A percentile compares a stretch with the other conserved stretches of the same genome.
Conservation (phyloP, 2,797 vertebrate genomes). For the Melanotaenia nigrans region DNA sequence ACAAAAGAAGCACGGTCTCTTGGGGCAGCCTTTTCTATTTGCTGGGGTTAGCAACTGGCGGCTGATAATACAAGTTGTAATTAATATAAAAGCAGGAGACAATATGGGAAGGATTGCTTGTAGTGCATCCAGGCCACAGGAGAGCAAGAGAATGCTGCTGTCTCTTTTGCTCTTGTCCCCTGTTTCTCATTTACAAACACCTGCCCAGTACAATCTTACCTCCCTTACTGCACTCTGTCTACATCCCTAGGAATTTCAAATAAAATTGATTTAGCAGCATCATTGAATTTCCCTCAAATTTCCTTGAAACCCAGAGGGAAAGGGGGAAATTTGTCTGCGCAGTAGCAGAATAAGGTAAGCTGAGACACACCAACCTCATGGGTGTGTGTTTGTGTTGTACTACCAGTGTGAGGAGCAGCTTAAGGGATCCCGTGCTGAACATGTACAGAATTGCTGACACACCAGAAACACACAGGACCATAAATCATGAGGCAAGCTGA, state of each 20-base stretch:
- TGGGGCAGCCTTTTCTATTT: conserved; percentile 94
- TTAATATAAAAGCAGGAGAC: conserved; percentile 99
- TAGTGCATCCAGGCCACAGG: conserved; percentile 88
- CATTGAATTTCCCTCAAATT: conserved; percentile 89
- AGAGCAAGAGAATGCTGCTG: conserved; percentile 81
- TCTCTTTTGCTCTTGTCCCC: conserved; percentile 79
- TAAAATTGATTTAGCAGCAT: conserved; percentile 88
- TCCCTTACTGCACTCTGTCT: conserved; percentile 74
- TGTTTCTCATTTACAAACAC: conserved; percentile 90
- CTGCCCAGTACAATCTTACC: conserved; percentile 84
- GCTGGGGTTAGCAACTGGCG: conserved; percentile 92
- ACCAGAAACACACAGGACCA: conserved; percentile 65
- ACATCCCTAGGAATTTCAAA: conserved; percentile 86
- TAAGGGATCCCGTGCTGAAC: conserved; percentile 62
- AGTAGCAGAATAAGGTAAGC: conserved; percentile 59
- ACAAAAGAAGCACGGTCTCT: conserved; percentile 91
- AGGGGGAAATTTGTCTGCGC: conserved; percentile 58
- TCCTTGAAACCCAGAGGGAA: conserved; percentile 77
- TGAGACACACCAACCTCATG: conserved; percentile 27
- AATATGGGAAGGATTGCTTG: conserved; percentile 89
- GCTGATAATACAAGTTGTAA: conserved; percentile 99
- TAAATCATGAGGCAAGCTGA: conserved; percentile 78
- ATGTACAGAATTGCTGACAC: conserved; percentile 77
- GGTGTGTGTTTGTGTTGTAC: conserved; percentile 26
- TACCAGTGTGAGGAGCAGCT: conserved; percentile 42